Evolutionary conservation across 1,140 invertebrate genomes (phyloP), one percentile per base, ranked within the genome.

Genomic region (Aphidius ervi): DNA sequence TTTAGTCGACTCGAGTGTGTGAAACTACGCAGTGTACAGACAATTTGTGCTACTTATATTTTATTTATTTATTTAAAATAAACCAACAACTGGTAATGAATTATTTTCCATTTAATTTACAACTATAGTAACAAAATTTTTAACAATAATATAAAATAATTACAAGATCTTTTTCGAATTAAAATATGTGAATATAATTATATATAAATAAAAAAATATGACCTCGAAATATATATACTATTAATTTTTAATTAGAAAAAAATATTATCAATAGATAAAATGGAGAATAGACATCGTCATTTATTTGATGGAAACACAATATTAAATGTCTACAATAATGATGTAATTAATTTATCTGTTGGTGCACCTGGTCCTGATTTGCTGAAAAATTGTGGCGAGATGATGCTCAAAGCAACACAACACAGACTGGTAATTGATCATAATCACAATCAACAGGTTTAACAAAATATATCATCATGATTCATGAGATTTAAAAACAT

Each of bases 341-440:
- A 72, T 23, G 58, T 77, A 5, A 69, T 75, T 5, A 84, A 84
- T 59, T 68, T 85, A 9, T 81, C 82, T 5, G 82, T 82, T 6
- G 83, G 83, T 20, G 81, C 81, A 31, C 83, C 82, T 6, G 82
- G 82, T 5, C 81, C 82, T 23, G 82, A 84, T 65, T 63, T 83
- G 4, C 71, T 84, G 1, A 66, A 77, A 59, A 60, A 76, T 40
- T 82, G 83, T 46, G 69, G 70, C 16, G 71, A 80, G 39, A 75
- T 82, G 52, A 76, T 84, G 56, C 67, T 73, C 23, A 72, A 70
- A 65, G 81, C 82, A 0, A 81, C 82, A 0, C 59, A 67, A 10
- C 82, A 84, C 62, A 71, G 80, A 68, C 64, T 83, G 77, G 83
- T 84, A 69, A 67, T 47, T 7, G 6, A n/a, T 48, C 46, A n/a